Evolutionary conservation across 2,113 vertebrate species (phyloP), one percentile per base, ranked within the genome.

Genomic region (Microcebus griseorufus): DNA sequence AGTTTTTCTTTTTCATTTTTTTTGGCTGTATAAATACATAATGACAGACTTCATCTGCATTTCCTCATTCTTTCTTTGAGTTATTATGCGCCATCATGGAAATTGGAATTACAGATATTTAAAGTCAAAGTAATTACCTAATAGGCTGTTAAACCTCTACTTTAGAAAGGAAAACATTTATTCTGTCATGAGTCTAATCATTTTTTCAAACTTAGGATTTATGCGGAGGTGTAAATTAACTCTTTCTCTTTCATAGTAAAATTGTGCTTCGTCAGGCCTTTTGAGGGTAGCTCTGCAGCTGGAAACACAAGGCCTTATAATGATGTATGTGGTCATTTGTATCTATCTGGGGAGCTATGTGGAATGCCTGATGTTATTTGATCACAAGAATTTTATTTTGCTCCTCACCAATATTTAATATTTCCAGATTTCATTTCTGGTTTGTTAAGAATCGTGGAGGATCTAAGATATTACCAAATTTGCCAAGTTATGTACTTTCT

Each of bases 81-180:
- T 70, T 80, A 75, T 97, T 96, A 88, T 42, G 14, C 85, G 39
- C 73, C 89, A 89, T 95, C 88, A 72, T 60, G 65, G 62, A 95
- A 97, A 95, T 53, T 72, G 20, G n/a, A 84, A 93, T 96, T 90
- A 89, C 9, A 96, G 91, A 94, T 79, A 87, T 94, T 97, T 94
- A 97, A 96, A 96, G 97, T 93, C 79, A 83, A 88, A 97, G 82
- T 96, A 96, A 98, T 97, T 96, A 92, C 79, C 62, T 95, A 93
- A 93, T 93, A 85, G 51, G 18, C 32, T 95, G 39, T 88, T 95
- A 81, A 51, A 69, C 16, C 13, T 0, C 9, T 81, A 27, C 27
- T 94, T 88, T 84, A 27, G 96, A 91, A 97, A 95, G n/a, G 39
- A 89, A 97, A 97, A 75, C 32, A 86, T 69, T 95, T 64, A 80